A percentile compares a stretch with the other conserved stretches of the same genome.
phyloP scores from a whole-genome alignment of 2,888 invertebrate species.

The Luperina testacea region DNA sequence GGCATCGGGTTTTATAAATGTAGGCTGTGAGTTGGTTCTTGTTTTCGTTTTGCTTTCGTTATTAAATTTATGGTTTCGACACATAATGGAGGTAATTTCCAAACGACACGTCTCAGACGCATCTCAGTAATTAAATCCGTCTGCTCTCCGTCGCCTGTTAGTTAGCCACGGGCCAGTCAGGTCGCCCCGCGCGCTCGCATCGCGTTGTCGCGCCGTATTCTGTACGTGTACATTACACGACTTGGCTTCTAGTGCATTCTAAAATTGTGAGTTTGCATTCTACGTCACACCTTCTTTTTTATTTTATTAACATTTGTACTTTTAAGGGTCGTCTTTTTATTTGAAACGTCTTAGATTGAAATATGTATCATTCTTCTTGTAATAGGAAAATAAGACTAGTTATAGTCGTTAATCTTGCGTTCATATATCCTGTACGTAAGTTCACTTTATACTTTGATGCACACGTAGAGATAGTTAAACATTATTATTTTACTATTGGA shows the following conservation, averaged over 20 bases:
- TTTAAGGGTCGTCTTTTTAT: slow-evolving; percentile 77
- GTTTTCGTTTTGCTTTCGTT: slow-evolving; percentile 84
- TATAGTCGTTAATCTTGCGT: slow-evolving; percentile 86
- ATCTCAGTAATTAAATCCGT: slow-evolving; percentile 88
- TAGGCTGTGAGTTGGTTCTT: slow-evolving; percentile 90
- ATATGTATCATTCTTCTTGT: slow-evolving; percentile 80
- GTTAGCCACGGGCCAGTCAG: slow-evolving; percentile 74
- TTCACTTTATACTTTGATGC: slow-evolving; percentile 88
- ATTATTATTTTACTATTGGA: slow-evolving; percentile 85
- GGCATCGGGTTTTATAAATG: slow-evolving; percentile 83
- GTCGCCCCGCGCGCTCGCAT: slow-evolving; percentile 75
- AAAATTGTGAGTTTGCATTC: slow-evolving; percentile 83
- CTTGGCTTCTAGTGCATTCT: slow-evolving; percentile 86
- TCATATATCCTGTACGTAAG: slow-evolving; percentile 86
- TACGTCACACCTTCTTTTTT: slow-evolving; percentile 80
- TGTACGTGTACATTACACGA: slow-evolving; percentile 85
- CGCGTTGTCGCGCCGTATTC: slow-evolving; percentile 85
- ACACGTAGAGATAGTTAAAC: slow-evolving; percentile 85
- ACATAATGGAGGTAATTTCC: slow-evolving; percentile 81
- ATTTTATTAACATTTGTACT: slow-evolving; percentile 84
- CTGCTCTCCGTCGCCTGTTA: slow-evolving; percentile 88
- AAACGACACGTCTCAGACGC: slow-evolving; percentile 89
- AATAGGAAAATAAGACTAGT: slow-evolving; percentile 87
- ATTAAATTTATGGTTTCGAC: slow-evolving; percentile 76
- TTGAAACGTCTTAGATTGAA: slow-evolving; percentile 81